Evolutionary conservation across 2,888 invertebrate genomes (phyloP), one percentile per base, ranked within the genome.

Genomic region (Nomada ruficornis): DNA sequence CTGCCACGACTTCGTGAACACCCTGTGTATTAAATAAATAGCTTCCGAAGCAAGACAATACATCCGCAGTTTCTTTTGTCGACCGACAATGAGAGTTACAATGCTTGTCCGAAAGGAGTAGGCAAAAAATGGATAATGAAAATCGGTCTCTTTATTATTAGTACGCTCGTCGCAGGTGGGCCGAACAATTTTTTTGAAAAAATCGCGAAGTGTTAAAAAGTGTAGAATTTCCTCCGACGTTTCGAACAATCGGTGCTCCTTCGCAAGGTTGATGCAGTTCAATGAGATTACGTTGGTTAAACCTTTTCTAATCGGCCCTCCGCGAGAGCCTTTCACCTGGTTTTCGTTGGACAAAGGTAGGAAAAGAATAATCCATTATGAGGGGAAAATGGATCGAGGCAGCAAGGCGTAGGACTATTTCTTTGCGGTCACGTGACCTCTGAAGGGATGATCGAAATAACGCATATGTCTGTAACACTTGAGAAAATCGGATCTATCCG

Each of bases 231-330:
- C 73, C 9, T 18, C 18, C 36, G 18, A 64, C 50, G 44, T 15
- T 57, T 50, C 23, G 0, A n/a, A 72, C 67, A 67, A 50, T 42
- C 18, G 13, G 68, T 52, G 63, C 64, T 55, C 7, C 59, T 62
- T 26, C 36, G 1, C n/a, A 52, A 15, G 63, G 57, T 63, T 64
- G 79, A 79, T 76, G 84, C 82, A n/a, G 20, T 69, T 54, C 71
- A 68, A 80, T 75, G 84, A 86, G 86, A 91, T 87, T 89, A 91
- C 88, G 90, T 89, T 90, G 90, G 90, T 88, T 82, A 88, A 85
- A 88, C 84, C 89, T 87, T 88, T 89, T 89, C 84, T 85, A 69
- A 74, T 72, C 65, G 80, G 36, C 83, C 63, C 89, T 84, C 87
- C 85, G 80, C 81, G 89, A 87, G 78, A 87, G 78, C 86, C 88